Conservation (phyloP, 2,113 vertebrate species). For the Pao palembangensis region DNA sequence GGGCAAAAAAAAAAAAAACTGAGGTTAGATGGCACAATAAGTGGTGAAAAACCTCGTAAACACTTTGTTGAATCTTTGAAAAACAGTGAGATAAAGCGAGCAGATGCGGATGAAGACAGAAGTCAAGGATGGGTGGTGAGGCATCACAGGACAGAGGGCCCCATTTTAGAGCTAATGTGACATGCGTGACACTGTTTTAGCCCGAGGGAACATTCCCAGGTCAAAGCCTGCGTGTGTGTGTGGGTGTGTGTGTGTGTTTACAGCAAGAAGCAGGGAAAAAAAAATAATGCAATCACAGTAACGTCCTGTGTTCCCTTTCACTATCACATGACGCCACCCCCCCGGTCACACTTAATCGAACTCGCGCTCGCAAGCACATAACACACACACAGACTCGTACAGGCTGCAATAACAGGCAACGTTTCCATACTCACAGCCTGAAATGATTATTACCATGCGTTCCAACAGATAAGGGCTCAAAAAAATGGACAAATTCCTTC, state of each 20-base stretch:
- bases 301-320: slow-evolving; percentile 39
- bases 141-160: slow-evolving; percentile 60
- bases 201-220: slow-evolving; percentile 56
- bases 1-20: not conserved
- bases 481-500: not conserved
- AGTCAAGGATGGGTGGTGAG: slow-evolving; percentile 28
- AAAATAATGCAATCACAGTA: slow-evolving; percentile 48
- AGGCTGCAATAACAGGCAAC: not conserved
- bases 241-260: slow-evolving; percentile 11
- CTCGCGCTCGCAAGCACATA: not conserved
- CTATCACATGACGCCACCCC: slow-evolving; percentile 62
- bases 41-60: not conserved
- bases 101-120: slow-evolving; percentile 17
- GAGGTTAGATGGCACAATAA: not conserved
- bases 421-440: not conserved
- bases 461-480: not conserved
- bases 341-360: slow-evolving; percentile 48
- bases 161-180: slow-evolving; percentile 64
- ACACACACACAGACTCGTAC: slow-evolving; percentile 6
- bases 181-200: slow-evolving; percentile 65
- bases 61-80: not conserved
- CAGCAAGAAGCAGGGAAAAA: slow-evolving; percentile 3
- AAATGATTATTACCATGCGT: slow-evolving; percentile 2
- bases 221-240: slow-evolving; percentile 37
- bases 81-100: slow-evolving; percentile 1